These are phyloP conservation scores for Hippotragus niger DNA, from an alignment of 2,113 vertebrate genomes.

Conservation along the genomic window DNA sequence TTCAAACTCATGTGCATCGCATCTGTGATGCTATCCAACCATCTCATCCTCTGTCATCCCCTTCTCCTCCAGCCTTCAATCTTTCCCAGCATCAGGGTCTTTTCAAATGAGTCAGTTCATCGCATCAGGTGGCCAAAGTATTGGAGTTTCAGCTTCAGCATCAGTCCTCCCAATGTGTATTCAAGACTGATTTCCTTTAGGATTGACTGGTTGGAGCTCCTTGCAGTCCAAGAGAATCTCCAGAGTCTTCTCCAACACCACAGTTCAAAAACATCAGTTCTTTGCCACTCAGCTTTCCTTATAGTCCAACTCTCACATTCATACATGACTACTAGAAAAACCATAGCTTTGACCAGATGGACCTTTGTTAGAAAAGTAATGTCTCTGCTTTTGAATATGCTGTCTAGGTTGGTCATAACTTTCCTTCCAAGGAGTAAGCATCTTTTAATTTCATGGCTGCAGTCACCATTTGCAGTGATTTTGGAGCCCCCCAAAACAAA, in stretches of 20 bases:
- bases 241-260: neutral
- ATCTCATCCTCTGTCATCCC: neutral
- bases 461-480: too few species aligned
- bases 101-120: neutral
- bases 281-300: neutral
- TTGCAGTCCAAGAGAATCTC: neutral
- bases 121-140: accelerated
- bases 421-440: neutral
- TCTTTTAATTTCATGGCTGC: neutral
- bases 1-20: neutral
- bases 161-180: neutral
- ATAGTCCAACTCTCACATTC: neutral
- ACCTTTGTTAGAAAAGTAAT: neutral
- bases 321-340: neutral
- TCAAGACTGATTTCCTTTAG: neutral
- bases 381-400: neutral
- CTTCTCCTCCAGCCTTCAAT: neutral
- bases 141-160: neutral
- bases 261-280: neutral
- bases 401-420: too few species aligned
- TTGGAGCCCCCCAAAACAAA: too few species aligned
- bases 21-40: neutral
- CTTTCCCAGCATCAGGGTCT: neutral
- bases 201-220: neutral
- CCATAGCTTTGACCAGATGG: neutral